phyloP scores from a whole-genome alignment of 2,888 invertebrate genomes.

The Epinotia bilunana region DNA sequence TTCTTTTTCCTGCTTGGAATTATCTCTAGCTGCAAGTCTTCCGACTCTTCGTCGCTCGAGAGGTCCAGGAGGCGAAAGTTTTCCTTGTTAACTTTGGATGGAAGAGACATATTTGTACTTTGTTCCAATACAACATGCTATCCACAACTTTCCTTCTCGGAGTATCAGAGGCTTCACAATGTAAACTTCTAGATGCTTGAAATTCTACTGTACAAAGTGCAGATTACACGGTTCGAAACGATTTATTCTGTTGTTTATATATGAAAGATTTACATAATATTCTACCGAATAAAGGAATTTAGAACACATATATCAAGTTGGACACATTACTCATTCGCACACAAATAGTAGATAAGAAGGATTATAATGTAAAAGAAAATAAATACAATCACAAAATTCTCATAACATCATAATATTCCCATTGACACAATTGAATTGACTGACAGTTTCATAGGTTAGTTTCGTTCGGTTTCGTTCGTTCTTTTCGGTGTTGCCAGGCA shows the following conservation, averaged over 20 bases:
- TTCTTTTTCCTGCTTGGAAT: slow-evolving; percentile 84
- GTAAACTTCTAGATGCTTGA: slow-evolving; percentile 1
- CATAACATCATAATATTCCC: slow-evolving; percentile 18
- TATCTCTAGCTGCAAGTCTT: slow-evolving; percentile 84
- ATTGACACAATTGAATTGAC: not conserved
- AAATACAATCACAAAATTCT: slow-evolving; percentile 17
- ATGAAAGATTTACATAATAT: not conserved
- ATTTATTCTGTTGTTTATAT: slow-evolving; percentile 6
- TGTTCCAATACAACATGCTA: slow-evolving; percentile 68
- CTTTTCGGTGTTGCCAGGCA: slow-evolving; percentile 16
- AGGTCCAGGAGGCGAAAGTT: slow-evolving; percentile 86
- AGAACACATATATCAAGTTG: not conserved
- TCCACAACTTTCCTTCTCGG: slow-evolving; percentile 47
- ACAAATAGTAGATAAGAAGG: not conserved
- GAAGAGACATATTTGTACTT: slow-evolving; percentile 69
- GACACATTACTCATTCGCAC: slow-evolving; percentile 7
- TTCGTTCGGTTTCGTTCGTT: slow-evolving; percentile 22
- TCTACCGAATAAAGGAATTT: slow-evolving; percentile 1
- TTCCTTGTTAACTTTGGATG: slow-evolving; percentile 84
- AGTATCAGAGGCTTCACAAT: slow-evolving; percentile 9
- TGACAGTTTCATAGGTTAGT: not conserved
- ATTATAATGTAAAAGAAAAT: slow-evolving; percentile 30
- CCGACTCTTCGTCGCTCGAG: slow-evolving; percentile 86
- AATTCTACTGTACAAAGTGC: slow-evolving; percentile 6
- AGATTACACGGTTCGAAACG: not conserved